Base-by-base conservation (phyloP, 2,797 vertebrate species). In the Notolepis coatsorum region DNA sequence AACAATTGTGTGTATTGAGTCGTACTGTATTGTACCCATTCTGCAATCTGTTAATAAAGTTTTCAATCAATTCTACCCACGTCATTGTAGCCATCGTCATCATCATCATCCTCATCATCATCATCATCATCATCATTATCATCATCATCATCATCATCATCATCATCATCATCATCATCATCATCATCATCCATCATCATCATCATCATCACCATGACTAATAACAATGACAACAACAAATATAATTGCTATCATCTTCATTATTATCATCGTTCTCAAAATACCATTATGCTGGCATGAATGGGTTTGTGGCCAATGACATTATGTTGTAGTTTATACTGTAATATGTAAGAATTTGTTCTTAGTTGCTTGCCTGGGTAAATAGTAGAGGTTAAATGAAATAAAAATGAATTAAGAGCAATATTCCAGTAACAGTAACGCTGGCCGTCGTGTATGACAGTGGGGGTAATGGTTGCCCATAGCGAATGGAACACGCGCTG, bases 401-500 rank as follows among this genome's bases (percentile, higher is more conserved):
- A 35, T 13, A 35, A 13, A 13, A 8, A 13, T 35, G 31, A 13
- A 35, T 9, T 35, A 35, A n/a, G 2, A 35, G 31, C 8, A 35
- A 35, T 35, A 33, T 4, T n/a, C n/a, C n/a, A n/a, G 31, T 33
- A 8, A 33, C 12, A 2, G 31, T 33, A 33, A 8, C 2, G 31
- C 31, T 33, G 7, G 12, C 12, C 12, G 12, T 1, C 31, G 2
- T 12, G 7, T 2, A 33, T 3, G 35, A 37, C 35, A n/a, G 12
- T n/a, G 2, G 3, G 3, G 15, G 15, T 37, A 35, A 13, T 35
- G 2, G n/a, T 10, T 10, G 10, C 10, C 9, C 33, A 35, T 35
- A 35, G 18, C 42, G 54, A n/a, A 6, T 41, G 61, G 73, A 20
- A 62, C 77, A 9, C 8, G 9, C 7, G 49, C 25, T 54, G 54